A percentile compares a stretch with the other conserved stretches of the same genome.
Conservation (phyloP, 2,888 invertebrate species). For the Drosophila testacea region DNA sequence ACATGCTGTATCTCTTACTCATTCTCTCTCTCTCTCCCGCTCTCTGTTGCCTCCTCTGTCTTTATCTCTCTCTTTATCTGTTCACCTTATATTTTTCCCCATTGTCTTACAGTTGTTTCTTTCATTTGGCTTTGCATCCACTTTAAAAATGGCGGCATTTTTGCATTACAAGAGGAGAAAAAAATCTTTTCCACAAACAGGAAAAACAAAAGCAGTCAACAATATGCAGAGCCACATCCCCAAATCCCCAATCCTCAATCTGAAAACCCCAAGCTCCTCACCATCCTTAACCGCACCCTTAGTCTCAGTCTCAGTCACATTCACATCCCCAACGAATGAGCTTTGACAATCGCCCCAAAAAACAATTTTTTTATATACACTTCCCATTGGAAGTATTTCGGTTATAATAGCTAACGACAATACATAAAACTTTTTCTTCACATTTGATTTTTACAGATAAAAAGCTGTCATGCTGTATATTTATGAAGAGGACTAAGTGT, state of each 20-base stretch:
- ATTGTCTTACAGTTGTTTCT: constrained; percentile 50
- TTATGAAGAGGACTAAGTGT: too few relatives aligned
- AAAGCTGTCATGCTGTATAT: too few relatives aligned
- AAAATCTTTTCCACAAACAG: constrained; percentile 74
- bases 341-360: constrained; percentile 67
- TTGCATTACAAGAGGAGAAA: constrained; percentile 55
- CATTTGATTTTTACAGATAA: too few relatives aligned
- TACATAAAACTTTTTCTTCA: neutral
- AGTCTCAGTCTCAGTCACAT: constrained; percentile 32
- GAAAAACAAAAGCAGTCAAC: constrained; percentile 73
- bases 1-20: neutral
- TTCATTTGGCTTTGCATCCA: constrained; percentile 47
- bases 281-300: constrained; percentile 15
- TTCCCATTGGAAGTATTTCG: neutral
- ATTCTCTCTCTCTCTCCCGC: neutral
- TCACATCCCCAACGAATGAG: constrained; percentile 51
- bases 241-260: constrained; percentile 4
- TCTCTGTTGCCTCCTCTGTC: constrained; percentile 1
- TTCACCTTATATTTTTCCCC: constrained; percentile 22
- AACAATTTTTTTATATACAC: constrained; percentile 17
- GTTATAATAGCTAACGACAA: neutral
- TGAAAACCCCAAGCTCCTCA: constrained; percentile 1
- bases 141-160: constrained; percentile 70
- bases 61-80: neutral
- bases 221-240: constrained; percentile 50